Evolutionary conservation across 2,888 invertebrate species (phyloP).

Genomic region (Meteorus cinctellus): DNA sequence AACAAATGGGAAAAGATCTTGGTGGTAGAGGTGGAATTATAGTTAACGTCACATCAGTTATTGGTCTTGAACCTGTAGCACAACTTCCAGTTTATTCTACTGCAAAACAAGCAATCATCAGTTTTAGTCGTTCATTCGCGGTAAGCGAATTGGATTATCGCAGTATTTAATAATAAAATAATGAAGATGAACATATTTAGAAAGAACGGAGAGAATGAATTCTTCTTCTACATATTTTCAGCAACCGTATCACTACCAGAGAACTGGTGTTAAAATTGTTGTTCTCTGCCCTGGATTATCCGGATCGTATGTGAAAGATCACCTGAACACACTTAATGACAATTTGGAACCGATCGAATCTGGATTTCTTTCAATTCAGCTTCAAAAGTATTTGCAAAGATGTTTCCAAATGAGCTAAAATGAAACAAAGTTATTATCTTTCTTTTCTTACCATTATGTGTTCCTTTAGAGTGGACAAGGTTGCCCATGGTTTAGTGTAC

Average conservation of each 20-base stretch:
- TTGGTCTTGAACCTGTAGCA: constrained; percentile 75
- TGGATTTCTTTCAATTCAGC: constrained; percentile 52
- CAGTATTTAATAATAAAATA: background rate
- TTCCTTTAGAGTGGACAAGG: constrained; percentile 61
- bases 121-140: constrained; percentile 67
- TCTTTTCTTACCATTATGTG: constrained; percentile 32
- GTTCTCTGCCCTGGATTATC: constrained; percentile 67
- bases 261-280: constrained; percentile 66
- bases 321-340: constrained; percentile 45
- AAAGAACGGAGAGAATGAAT: background rate
- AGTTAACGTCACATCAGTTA: constrained; percentile 79
- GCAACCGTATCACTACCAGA: constrained; percentile 70
- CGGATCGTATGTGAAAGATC: constrained; percentile 49
- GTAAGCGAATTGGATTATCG: constrained; percentile 53
- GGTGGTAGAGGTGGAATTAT: constrained; percentile 78
- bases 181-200: background rate
- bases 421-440: background rate
- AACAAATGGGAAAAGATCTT: constrained; percentile 73
- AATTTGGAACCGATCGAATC: constrained; percentile 31
- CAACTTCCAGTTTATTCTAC: constrained; percentile 77
- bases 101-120: constrained; percentile 75
- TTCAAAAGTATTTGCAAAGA: constrained; percentile 53
- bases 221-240: constrained; percentile 47
- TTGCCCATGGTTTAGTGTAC: constrained; percentile 66
- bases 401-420: background rate